Evolutionary conservation across 2,888 invertebrate species (phyloP).

Genomic region (Polyommatus icarus): DNA sequence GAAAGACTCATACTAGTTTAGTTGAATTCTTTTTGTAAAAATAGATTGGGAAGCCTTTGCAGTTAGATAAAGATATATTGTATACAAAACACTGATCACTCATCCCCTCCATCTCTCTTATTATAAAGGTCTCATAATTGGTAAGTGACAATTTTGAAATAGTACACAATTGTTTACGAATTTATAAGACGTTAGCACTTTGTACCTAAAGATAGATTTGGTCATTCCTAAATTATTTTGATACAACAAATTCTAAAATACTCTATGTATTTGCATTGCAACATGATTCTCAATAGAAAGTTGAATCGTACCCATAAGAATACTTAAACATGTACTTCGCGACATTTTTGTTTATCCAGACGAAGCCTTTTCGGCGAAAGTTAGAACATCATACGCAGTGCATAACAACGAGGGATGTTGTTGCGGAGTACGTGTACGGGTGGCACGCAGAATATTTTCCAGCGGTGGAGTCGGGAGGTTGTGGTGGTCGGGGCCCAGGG

Average conservation of each 20-base stretch:
- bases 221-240: neutral
- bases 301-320: neutral
- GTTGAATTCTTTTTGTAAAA: neutral
- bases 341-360: neutral
- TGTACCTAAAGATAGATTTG: neutral
- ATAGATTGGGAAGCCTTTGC: neutral
- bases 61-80: neutral
- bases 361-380: slow-evolving; percentile 11
- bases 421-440: slow-evolving; percentile 3
- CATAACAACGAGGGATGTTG: slow-evolving; percentile 4
- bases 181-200: neutral
- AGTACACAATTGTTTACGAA: neutral
- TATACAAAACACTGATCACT: neutral
- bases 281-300: neutral
- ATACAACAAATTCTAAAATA: neutral
- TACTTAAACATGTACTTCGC: neutral
- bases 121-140: neutral
- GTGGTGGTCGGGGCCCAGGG: slow-evolving; percentile 38
- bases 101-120: neutral
- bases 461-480: slow-evolving; percentile 40
- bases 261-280: neutral
- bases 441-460: slow-evolving; percentile 40
- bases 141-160: too few species aligned
- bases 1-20: neutral
- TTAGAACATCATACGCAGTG: slow-evolving; percentile 13